A percentile compares a stretch with the other conserved stretches of the same genome.
Evolutionary conservation across 2,888 invertebrate species (phyloP).

Genomic region (Lordiphosa fenestrarum): DNA sequence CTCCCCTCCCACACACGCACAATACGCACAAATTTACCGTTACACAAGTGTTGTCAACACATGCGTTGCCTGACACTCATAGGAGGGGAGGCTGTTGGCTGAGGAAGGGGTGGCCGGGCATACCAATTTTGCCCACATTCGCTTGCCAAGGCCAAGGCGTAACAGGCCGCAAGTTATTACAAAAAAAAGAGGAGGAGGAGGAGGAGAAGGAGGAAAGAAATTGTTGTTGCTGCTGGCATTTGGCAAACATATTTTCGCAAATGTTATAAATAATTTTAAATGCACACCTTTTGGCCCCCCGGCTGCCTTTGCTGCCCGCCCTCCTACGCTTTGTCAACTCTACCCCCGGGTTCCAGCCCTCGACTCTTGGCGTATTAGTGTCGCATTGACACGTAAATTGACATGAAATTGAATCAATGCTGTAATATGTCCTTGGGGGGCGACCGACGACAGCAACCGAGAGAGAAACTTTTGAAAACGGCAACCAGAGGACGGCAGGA

Average conservation of each 20-base stretch:
- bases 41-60: slow-evolving; percentile 74
- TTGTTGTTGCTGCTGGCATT: slow-evolving; percentile 40
- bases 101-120: slow-evolving; percentile 7
- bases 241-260: slow-evolving; percentile 68
- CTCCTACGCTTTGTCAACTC: slow-evolving; percentile 2
- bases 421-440: slow-evolving; percentile 80
- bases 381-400: slow-evolving; percentile 81
- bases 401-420: slow-evolving; percentile 81
- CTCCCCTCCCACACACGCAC: slow-evolving; percentile 44
- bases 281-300: slow-evolving; percentile 47
- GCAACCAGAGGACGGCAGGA: slow-evolving; percentile 5
- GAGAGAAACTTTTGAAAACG: slow-evolving; percentile 14
- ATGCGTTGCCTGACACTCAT: slow-evolving; percentile 33
- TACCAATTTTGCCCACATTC: slow-evolving; percentile 12
- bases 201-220: slow-evolving; percentile 15
- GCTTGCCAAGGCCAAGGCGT: slow-evolving; percentile 45
- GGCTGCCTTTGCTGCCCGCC: neutral
- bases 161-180: slow-evolving; percentile 73
- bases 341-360: slow-evolving; percentile 25
- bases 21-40: slow-evolving; percentile 71
- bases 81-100: no score
- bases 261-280: slow-evolving; percentile 77
- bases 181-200: slow-evolving; percentile 28
- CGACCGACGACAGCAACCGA: slow-evolving; percentile 23
- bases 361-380: slow-evolving; percentile 74